A percentile compares a stretch with the other conserved stretches of the same genome.
phyloP scores from a whole-genome alignment of 2,888 invertebrate species.

The Drosophila nigricruria region DNA sequence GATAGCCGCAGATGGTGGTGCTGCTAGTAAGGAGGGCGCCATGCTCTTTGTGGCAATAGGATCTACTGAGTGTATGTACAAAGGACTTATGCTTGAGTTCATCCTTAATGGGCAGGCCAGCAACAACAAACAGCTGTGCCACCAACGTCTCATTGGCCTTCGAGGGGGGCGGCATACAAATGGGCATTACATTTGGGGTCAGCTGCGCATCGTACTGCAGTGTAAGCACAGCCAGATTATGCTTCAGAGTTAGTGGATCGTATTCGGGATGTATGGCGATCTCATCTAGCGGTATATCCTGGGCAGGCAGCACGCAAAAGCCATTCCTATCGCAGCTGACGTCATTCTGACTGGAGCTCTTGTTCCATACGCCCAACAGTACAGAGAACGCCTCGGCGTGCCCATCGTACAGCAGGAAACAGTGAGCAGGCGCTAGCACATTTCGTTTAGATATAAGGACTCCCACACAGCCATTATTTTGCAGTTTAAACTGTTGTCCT shows the following conservation, averaged over 20 bases:
- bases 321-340: constrained; percentile 49
- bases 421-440: constrained; percentile 67
- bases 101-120: constrained; percentile 40
- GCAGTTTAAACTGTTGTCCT: constrained; percentile 53
- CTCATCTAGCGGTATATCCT: constrained; percentile 55
- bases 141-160: constrained; percentile 47
- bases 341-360: constrained; percentile 35
- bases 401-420: constrained; percentile 60
- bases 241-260: constrained; percentile 56
- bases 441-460: constrained; percentile 60
- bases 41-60: constrained; percentile 40
- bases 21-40: constrained; percentile 39
- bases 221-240: constrained; percentile 58
- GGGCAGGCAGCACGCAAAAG: constrained; percentile 59
- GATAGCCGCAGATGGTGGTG: constrained; percentile 58
- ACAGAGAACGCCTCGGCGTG: constrained; percentile 57
- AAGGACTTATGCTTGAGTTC: constrained; percentile 45
- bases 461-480: constrained; percentile 49
- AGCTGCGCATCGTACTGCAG: constrained; percentile 47
- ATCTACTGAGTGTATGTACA: constrained; percentile 55
- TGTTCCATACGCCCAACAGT: constrained; percentile 66
- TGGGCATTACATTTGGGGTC: constrained; percentile 59
- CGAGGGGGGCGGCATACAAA: constrained; percentile 60
- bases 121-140: constrained; percentile 43
- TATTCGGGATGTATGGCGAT: constrained; percentile 66